Evolutionary conservation across 2,113 vertebrate species (phyloP), one percentile per base, ranked within the genome.

Genomic region (Amblyopsis rosae): DNA sequence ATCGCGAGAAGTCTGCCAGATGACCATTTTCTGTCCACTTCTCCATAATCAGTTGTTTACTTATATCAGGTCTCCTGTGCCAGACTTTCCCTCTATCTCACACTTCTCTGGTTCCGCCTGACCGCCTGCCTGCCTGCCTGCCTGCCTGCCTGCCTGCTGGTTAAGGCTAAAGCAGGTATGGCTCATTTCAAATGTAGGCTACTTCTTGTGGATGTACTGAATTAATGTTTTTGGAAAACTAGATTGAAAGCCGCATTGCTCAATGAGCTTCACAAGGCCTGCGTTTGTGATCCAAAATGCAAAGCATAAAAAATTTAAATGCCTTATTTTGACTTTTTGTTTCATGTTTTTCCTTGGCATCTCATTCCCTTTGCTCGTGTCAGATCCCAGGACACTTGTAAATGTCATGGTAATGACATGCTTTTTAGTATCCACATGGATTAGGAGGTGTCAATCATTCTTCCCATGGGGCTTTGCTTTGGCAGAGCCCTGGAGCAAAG

Each of bases 361-460:
- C 78, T 86, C 85, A 69, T 81, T 87, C 12, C 19, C 60, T 50
- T 12, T 9, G 48, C 75, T 78, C 54, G 16, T 76, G 70, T 83
- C 45, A 17, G 67, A 59, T 87, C 83, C 74, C 75, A 65, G 60
- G 70, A 72, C 76, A 84, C 61, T 55, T 75, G 72, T 78, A 78
- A 86, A 90, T 88, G 71, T 82, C 84, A 85, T 79, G 73, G 75
- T 86, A 87, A 90, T 86, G 71, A 80, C 76, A 73, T 76, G 78
- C 71, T 84, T 75, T 83, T 75, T 75, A 74, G 59, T 75, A 69
- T 82, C 81, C 81, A 58, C 57, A 32, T 69, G 80, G 81, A 84
- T 78, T 83, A 82, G 65, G 63, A 74, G 45, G 63, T 82, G 89
- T 84, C 86, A 83, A n/a, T 89, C 87, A 87, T 77, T 69, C 60